Evolutionary conservation across 2,113 vertebrate genomes (phyloP), one percentile per base, ranked within the genome.

Genomic region (Blennius ocellaris): DNA sequence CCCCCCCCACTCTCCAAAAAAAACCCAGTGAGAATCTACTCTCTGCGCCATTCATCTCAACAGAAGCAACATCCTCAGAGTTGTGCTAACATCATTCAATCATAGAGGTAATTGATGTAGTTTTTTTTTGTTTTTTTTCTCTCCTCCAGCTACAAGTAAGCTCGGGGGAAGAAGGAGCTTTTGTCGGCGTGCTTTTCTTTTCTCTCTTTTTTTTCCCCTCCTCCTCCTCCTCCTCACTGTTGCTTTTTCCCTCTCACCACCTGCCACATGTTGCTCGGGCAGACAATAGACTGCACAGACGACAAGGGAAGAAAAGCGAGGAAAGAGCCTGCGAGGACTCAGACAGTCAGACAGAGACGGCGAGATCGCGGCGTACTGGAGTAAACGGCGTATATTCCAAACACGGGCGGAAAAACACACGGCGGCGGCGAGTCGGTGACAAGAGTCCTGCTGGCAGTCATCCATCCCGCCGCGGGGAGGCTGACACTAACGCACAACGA

Each of bases 191-290:
- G 41, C 39, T 60, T 83, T 74, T 48, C n/a, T 38, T 12, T 21
- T 48, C 10, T 38, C 15, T 21, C 40, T 48, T 51, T 59, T 69
- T 41, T 44, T 47, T 37, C 48, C 17, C 50, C 21, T 30, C 2
- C 50, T 60, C 59, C 15, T 47, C 40, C 48, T 30, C 50, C 21
- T 30, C 2, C 50, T 60, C 59, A 17, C 56, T 47, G 59, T 59
- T 58, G 71, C 51, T 73, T 83, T 83, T 75, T 74, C 59, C 21
- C 55, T 78, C 75, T 56, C 54, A 57, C 50, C 87, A 89, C 85
- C 90, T 91, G 86, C 82, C 86, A 93, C 91, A 81, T 92, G 91
- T 87, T 93, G 90, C 89, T 77, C 64, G 45, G 44, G 66, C 77
- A 88, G 77, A 90, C 85, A 81, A 85, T 75, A 17, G 51, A 62